Evolutionary conservation across 2,888 invertebrate genomes (phyloP).

Genomic region (Drosophila bunnanda): DNA sequence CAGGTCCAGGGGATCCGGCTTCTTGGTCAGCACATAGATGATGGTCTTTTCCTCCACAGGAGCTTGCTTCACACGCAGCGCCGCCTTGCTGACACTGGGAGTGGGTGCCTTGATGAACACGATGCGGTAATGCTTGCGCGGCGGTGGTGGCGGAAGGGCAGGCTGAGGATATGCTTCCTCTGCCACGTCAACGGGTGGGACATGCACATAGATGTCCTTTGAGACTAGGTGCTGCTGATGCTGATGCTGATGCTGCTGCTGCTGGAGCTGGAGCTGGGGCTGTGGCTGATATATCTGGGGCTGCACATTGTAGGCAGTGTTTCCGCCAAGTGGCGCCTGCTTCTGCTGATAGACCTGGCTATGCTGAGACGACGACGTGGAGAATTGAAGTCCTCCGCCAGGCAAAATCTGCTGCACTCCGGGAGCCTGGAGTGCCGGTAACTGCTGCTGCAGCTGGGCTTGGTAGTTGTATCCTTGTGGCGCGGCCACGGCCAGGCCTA

Average conservation of each 20-base stretch:
- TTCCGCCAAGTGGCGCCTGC: slow-evolving; percentile 43
- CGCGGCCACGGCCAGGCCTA: slow-evolving; percentile 70
- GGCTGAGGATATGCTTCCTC: slow-evolving; percentile 72
- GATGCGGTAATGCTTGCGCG: slow-evolving; percentile 84
- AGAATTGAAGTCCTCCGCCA: slow-evolving; percentile 18
- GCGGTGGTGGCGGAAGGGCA: slow-evolving; percentile 67
- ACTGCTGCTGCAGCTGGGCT: slow-evolving; percentile 42
- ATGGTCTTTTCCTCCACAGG: slow-evolving; percentile 84
- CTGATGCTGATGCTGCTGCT: slow-evolving; percentile 28
- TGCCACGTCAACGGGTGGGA: slow-evolving; percentile 82
- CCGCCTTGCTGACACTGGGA: slow-evolving; percentile 62
- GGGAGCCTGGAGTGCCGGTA: slow-evolving; percentile 53
- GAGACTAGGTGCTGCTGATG: slow-evolving; percentile 69
- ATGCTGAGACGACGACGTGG: slow-evolving; percentile 28
- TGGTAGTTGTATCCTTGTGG: slow-evolving; percentile 82
- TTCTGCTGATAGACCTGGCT: slow-evolving; percentile 43
- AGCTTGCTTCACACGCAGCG: slow-evolving; percentile 75
- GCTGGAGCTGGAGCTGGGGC: slow-evolving; percentile 25
- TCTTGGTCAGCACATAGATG: slow-evolving; percentile 84
- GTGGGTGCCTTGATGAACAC: slow-evolving; percentile 84
- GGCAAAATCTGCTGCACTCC: slow-evolving; percentile 63
- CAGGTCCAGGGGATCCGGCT: slow-evolving; percentile 81
- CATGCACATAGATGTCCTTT: slow-evolving; percentile 84
- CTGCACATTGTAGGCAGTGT: slow-evolving; percentile 37
- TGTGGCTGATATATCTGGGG: slow-evolving; percentile 25